Evolutionary conservation across 2,888 invertebrate species (phyloP).

Genomic region (Netelia melanura): DNA sequence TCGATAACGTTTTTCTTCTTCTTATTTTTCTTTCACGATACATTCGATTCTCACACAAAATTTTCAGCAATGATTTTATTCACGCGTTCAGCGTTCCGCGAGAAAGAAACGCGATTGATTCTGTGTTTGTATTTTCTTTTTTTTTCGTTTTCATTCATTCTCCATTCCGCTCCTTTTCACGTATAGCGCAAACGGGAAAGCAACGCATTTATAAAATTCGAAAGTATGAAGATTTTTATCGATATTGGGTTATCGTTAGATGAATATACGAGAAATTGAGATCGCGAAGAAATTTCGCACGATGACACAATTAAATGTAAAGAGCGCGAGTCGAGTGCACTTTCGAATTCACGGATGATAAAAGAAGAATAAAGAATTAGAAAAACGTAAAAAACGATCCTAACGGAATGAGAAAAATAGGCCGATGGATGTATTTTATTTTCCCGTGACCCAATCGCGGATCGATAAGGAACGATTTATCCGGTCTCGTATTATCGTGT

Average conservation of each 20-base stretch:
- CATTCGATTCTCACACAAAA: not conserved
- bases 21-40: not conserved
- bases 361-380: conserved; percentile 23
- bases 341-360: conserved; percentile 35
- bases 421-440: conserved; percentile 58
- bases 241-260: conserved; percentile 38
- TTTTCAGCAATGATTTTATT: conserved; percentile 13
- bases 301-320: conserved; percentile 55
- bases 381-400: conserved; percentile 21
- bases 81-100: conserved; percentile 3
- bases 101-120: conserved; percentile 33
- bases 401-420: conserved; percentile 45
- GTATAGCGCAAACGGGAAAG: conserved; percentile 54
- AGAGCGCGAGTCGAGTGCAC: conserved; percentile 47
- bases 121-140: not conserved
- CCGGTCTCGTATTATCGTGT: conserved; percentile 56
- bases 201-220: conserved; percentile 67
- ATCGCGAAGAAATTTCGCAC: conserved; percentile 68
- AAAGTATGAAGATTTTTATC: conserved; percentile 59
- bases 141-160: conserved; percentile 15
- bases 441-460: conserved; percentile 47
- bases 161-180: conserved; percentile 36
- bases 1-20: conserved; percentile 16
- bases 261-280: conserved; percentile 45
- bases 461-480: conserved; percentile 61